Conservation (phyloP, 2,888 invertebrate species). For the Sinhomidia bicolor region DNA sequence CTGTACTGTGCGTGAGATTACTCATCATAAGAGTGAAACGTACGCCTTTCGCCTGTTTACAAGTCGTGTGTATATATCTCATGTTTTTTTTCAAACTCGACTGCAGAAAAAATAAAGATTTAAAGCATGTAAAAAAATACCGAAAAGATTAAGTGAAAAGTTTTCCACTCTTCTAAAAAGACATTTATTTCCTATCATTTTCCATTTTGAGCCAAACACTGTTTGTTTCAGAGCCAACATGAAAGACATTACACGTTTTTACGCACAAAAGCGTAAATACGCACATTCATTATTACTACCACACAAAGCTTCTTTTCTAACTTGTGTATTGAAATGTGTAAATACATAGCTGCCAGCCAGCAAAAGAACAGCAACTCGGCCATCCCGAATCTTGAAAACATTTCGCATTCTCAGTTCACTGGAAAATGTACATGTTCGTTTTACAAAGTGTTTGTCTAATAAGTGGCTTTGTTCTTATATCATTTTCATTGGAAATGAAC, state of each 20-base stretch:
- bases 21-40: not conserved
- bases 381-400: not conserved
- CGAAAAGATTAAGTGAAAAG: slow-evolving; percentile 49
- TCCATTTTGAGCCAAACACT: slow-evolving; percentile 61
- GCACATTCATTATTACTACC: not conserved
- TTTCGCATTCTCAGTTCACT: not conserved
- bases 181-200: slow-evolving; percentile 51
- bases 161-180: slow-evolving; percentile 45
- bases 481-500: slow-evolving; percentile 48
- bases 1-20: not conserved
- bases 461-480: not conserved
- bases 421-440: not conserved
- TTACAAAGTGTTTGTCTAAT: not conserved
- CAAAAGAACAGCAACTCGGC: not conserved
- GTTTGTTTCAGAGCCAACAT: slow-evolving; percentile 52
- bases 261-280: slow-evolving; percentile 58
- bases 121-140: slow-evolving; percentile 31
- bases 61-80: not conserved
- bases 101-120: not conserved
- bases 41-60: not conserved
- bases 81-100: too few relatives aligned
- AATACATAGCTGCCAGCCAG: not conserved
- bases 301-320: not conserved
- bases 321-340: too few relatives aligned
- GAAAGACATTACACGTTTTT: slow-evolving; percentile 56